phyloP scores from a whole-genome alignment of 2,113 vertebrate species.

The Orcinus orca region DNA sequence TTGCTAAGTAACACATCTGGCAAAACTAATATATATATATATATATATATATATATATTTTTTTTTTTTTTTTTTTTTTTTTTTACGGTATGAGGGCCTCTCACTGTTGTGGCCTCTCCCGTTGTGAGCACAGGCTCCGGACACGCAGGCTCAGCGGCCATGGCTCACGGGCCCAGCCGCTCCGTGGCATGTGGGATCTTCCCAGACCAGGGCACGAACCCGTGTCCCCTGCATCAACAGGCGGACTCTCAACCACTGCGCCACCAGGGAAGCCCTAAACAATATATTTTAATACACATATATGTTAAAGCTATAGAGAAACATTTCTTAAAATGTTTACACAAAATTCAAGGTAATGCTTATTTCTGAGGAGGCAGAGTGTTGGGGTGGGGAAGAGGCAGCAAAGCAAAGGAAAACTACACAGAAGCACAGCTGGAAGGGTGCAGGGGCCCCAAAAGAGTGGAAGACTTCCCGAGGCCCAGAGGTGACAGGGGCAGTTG shows the following conservation, averaged over 20 bases:
- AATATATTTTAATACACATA: neutral
- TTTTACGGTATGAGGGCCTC: too few relatives aligned
- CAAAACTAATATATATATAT: neutral
- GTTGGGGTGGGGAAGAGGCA: rapidly evolving
- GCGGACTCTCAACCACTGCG: too few relatives aligned
- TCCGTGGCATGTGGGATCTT: too few relatives aligned
- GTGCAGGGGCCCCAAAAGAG: neutral
- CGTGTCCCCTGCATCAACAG: too few relatives aligned
- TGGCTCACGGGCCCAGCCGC: too few relatives aligned
- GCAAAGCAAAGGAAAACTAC: neutral
- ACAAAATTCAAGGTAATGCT: neutral
- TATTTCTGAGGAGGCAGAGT: neutral
- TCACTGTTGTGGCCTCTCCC: too few relatives aligned
- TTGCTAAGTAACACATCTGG: neutral
- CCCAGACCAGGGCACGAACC: too few relatives aligned
- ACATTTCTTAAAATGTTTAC: neutral
- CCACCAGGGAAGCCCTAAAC: neutral
- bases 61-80: too few relatives aligned
- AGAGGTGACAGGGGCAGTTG: neutral
- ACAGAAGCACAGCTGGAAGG: neutral
- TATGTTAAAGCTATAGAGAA: neutral
- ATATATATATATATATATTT: too few relatives aligned
- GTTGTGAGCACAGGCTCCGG: too few relatives aligned
- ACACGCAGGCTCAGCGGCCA: too few relatives aligned
- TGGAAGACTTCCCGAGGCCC: neutral